These are phyloP conservation scores for Mesochorus sp. DNA, from an alignment of 2,888 invertebrate genomes.

Conservation along the genomic window DNA sequence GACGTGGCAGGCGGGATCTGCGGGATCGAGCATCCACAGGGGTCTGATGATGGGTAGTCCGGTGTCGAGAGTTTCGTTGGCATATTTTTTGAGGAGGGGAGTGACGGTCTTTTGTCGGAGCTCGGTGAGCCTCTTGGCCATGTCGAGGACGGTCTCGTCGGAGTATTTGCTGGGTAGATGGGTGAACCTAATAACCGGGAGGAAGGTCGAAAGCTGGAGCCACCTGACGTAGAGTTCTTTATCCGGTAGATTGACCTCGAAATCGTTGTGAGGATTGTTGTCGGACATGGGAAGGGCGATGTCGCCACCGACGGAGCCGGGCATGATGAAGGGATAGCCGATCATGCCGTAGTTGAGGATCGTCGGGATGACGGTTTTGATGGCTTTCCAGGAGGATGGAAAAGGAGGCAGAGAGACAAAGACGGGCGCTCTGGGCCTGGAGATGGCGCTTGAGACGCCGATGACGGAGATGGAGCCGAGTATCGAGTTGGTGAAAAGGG, in stretches of 20 bases:
- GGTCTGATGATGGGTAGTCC: slow-evolving; percentile 94
- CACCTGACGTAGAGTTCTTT: slow-evolving; percentile 94
- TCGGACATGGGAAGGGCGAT: slow-evolving; percentile 86
- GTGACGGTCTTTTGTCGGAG: slow-evolving; percentile 90
- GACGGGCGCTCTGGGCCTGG: slow-evolving; percentile 91
- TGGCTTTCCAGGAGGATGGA: slow-evolving; percentile 94
- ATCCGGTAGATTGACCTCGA: slow-evolving; percentile 89
- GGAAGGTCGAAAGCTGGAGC: slow-evolving; percentile 94
- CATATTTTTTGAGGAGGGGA: slow-evolving; percentile 89
- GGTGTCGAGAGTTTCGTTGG: slow-evolving; percentile 90
- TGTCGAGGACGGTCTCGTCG: slow-evolving; percentile 89
- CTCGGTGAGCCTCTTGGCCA: slow-evolving; percentile 89
- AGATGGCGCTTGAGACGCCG: slow-evolving; percentile 92
- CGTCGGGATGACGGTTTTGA: slow-evolving; percentile 92
- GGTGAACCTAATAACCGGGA: slow-evolving; percentile 96
- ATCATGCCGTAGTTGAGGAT: slow-evolving; percentile 94
- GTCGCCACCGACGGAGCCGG: slow-evolving; percentile 97
- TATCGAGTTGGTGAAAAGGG: slow-evolving; percentile 86
- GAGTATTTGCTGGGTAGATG: slow-evolving; percentile 95
- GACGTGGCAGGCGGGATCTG: slow-evolving; percentile 89
- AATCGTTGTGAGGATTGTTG: slow-evolving; percentile 89
- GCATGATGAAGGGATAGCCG: slow-evolving; percentile 96
- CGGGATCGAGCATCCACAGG: slow-evolving; percentile 93
- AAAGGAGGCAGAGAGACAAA: slow-evolving; percentile 94
- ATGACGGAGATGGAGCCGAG: slow-evolving; percentile 87